Evolutionary conservation across 2,113 vertebrate genomes (phyloP).

Genomic region (Spheniscus mendiculus): DNA sequence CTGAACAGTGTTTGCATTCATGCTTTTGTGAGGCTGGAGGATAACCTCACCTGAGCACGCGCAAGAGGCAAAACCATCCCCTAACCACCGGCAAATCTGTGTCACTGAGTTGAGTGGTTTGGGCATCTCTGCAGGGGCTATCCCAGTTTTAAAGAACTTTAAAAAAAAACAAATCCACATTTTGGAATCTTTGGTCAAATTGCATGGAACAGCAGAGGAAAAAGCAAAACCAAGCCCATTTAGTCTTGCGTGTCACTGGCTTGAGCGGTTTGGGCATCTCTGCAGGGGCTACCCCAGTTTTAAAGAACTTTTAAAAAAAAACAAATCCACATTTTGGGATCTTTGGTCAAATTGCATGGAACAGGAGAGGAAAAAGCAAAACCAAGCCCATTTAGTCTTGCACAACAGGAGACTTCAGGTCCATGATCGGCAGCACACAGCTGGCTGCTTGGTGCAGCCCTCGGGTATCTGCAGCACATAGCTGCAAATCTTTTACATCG

Average conservation of each 20-base stretch:
- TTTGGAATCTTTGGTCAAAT: not conserved
- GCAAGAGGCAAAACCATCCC: not conserved
- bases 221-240: not conserved
- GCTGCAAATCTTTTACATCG: not conserved
- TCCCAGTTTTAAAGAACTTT: not conserved
- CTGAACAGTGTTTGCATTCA: not conserved
- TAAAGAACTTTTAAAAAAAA: not conserved
- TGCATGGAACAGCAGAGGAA: not conserved
- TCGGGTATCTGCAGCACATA: not conserved
- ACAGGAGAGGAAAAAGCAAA: not conserved
- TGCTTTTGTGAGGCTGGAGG: not conserved
- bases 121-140: not conserved
- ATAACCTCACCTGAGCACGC: not conserved
- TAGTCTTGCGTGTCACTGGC: not conserved
- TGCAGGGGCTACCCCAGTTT: not conserved
- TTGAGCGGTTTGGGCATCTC: not conserved
- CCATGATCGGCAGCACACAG: rapidly evolving
- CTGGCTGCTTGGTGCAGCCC: not conserved
- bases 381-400: not conserved
- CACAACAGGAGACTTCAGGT: not conserved
- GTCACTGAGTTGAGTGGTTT: not conserved
- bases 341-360: not conserved
- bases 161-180: not conserved
- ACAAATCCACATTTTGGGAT: not conserved
- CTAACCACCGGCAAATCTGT: not conserved